Percentiles rank a stretch among this genome's conserved stretches.
phyloP scores from a whole-genome alignment of 2,113 vertebrate species.

The Trochalopteron elliotii region DNA sequence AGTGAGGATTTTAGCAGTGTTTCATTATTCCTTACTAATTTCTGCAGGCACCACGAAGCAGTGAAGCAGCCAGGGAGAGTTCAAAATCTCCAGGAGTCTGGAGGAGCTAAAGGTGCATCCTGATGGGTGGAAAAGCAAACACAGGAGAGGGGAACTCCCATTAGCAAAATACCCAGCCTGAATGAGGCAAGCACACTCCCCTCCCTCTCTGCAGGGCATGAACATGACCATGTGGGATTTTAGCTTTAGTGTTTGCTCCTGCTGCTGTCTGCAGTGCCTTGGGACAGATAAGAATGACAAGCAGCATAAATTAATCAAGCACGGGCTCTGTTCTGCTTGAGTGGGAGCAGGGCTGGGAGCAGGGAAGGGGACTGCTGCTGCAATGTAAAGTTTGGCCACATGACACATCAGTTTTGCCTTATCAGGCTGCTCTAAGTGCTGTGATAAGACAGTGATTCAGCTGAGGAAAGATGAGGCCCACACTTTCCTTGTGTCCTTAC shows the following conservation, averaged over 20 bases:
- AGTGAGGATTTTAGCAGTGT: background rate
- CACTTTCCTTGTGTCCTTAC: background rate
- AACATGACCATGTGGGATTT: background rate
- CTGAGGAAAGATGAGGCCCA: background rate
- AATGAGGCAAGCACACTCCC: background rate
- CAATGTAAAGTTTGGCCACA: constrained; percentile 1
- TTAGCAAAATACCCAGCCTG: background rate
- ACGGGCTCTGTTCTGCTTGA: background rate
- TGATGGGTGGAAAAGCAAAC: background rate
- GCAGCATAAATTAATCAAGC: background rate
- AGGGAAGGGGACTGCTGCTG: background rate
- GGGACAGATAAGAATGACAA: constrained; percentile 1
- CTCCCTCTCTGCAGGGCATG: background rate
- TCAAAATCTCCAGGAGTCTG: background rate
- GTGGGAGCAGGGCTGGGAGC: background rate
- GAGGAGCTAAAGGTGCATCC: background rate
- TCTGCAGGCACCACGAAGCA: background rate
- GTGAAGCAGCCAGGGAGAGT: background rate
- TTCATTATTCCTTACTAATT: background rate
- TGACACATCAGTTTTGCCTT: background rate
- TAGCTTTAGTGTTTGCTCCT: background rate
- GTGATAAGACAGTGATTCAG: background rate
- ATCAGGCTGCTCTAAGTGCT: background rate
- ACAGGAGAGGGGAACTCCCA: background rate
- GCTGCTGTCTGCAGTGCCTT: background rate